A percentile compares a stretch with the other conserved stretches of the same genome.
Evolutionary conservation across 2,113 vertebrate genomes (phyloP).

Genomic region (Empidonax traillii): DNA sequence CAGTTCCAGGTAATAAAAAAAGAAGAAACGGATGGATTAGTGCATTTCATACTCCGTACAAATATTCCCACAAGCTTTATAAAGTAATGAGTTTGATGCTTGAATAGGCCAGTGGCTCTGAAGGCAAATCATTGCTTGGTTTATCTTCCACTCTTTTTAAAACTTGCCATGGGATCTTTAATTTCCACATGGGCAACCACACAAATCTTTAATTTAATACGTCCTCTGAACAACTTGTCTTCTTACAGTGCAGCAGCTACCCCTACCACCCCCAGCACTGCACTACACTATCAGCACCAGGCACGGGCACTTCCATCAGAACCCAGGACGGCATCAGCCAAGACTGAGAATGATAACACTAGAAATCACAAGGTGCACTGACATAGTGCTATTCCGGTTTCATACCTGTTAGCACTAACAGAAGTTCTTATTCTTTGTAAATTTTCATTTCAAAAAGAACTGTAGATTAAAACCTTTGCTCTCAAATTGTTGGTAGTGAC

Average conservation of each 20-base stretch:
- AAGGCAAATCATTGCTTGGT: background rate
- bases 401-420: background rate
- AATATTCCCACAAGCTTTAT: background rate
- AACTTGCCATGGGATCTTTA: slow-evolving; percentile 19
- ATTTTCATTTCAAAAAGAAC: background rate
- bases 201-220: background rate
- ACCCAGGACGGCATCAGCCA: background rate
- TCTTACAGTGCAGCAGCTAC: slow-evolving; percentile 10
- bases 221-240: background rate
- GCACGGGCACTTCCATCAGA: background rate
- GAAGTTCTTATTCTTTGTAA: background rate
- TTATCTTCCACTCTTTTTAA: background rate
- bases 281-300: background rate
- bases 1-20: background rate
- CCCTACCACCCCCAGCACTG: background rate
- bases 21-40: background rate
- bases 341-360: background rate
- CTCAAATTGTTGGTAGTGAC: background rate
- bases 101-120: background rate
- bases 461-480: slow-evolving; percentile 1
- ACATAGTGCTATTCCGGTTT: background rate
- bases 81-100: slow-evolving; percentile 9
- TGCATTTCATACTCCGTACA: background rate
- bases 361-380: background rate
- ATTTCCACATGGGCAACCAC: slow-evolving; percentile 7